Evolutionary conservation across 2,113 vertebrate genomes (phyloP).

Genomic region (Scatophagus argus): DNA sequence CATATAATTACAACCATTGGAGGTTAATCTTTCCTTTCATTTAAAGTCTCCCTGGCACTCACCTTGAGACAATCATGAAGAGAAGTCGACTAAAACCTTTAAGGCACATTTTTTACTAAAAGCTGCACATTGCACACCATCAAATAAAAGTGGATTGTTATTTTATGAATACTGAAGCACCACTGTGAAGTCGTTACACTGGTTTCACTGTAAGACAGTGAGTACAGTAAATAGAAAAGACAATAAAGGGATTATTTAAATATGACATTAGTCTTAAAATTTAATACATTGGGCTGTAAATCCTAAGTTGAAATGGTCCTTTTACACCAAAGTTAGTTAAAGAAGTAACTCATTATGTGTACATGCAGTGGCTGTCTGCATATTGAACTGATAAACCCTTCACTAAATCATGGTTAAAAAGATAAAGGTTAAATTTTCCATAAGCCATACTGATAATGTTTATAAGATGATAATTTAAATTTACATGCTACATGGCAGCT

Average conservation of each 20-base stretch:
- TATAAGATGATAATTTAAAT: background rate
- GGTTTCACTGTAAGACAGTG: background rate
- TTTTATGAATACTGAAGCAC: background rate
- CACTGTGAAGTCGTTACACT: no score
- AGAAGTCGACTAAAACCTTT: background rate
- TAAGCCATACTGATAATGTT: background rate
- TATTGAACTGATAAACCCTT: background rate
- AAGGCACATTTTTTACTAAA: background rate
- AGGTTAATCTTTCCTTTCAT: conserved; percentile 58
- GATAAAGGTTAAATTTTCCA: background rate
- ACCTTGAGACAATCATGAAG: background rate
- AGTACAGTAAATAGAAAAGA: background rate
- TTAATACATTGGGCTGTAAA: background rate
- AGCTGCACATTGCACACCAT: background rate
- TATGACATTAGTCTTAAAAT: background rate
- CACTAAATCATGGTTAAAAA: background rate
- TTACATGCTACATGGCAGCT: background rate
- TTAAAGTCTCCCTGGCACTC: background rate
- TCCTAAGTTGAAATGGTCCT: background rate
- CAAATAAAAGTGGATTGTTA: background rate
- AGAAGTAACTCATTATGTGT: background rate
- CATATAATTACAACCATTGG: conserved; percentile 54
- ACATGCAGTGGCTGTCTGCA: background rate
- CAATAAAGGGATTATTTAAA: background rate
- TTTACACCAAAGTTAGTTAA: background rate